These are phyloP conservation scores for Hipparchia sbordonii DNA, from an alignment of 2,888 invertebrate species.

Conservation along the genomic window DNA sequence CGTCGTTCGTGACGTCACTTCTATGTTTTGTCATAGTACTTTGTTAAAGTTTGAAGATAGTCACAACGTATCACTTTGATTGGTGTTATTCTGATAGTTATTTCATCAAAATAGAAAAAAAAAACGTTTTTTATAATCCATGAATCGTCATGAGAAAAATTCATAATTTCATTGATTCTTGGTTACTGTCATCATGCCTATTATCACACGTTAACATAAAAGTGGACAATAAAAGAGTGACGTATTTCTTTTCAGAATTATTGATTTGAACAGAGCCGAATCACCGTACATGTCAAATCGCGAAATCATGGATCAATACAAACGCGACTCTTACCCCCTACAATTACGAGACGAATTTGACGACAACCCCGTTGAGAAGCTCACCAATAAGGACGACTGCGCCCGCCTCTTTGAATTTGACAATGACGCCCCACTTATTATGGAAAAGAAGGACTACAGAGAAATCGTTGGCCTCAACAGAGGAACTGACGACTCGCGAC, in stretches of 20 bases:
- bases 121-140: too few species aligned
- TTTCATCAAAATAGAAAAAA: too few species aligned
- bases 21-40: too few species aligned
- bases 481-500: constrained; percentile 77
- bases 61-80: too few species aligned
- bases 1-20: too few species aligned
- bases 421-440: constrained; percentile 79
- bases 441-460: constrained; percentile 76
- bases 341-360: constrained; percentile 58
- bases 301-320: constrained; percentile 65
- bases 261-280: constrained; percentile 77
- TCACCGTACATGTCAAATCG: constrained; percentile 70
- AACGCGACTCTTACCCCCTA: constrained; percentile 62
- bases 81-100: too few species aligned
- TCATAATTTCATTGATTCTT: too few species aligned
- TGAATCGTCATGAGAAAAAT: too few species aligned
- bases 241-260: constrained; percentile 64
- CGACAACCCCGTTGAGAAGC: constrained; percentile 73
- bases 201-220: too few species aligned
- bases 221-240: too few species aligned
- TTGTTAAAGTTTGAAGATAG: too few species aligned
- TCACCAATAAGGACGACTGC: constrained; percentile 75
- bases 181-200: too few species aligned
- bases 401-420: constrained; percentile 83
- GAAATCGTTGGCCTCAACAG: constrained; percentile 77